Evolutionary conservation across 2,888 invertebrate species (phyloP), one percentile per base, ranked within the genome.

Genomic region (Exephanes ischioxanthus): DNA sequence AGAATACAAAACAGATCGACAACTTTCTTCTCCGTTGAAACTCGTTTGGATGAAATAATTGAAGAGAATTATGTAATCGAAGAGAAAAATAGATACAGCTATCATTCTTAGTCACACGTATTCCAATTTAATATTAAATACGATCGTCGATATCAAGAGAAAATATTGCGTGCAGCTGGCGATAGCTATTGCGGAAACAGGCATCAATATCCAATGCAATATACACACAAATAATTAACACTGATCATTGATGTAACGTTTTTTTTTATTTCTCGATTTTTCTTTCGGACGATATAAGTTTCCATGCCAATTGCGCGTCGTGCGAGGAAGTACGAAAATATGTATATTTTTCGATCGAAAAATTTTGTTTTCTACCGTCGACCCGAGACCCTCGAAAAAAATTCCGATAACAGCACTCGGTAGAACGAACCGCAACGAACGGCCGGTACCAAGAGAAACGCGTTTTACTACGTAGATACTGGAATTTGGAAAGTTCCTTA

Each of bases 141-240:
- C 30, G 63, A 37, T 72, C 66, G 55, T 80, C 26, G 75, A 76
- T 71, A 76, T 80, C 55, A 58, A 68, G 70, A 71, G 63, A 80
- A 86, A 85, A 85, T 66, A 86, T 81, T 89, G 87, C 91, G 91
- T 91, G 91, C 91, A 90, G 78, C 88, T 89, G 88, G 85, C 88
- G 86, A 67, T 88, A 90, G 89, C 88, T 90, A 85, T 89, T 80
- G 87, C 87, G 86, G 87, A 77, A 89, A 89, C 90, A 91, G 90
- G 89, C 90, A 91, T 84, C 85, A 79, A 89, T 88, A 90, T 86
- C 81, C 85, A 89, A 90, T 90, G 88, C 89, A 89, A 89, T 86
- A 88, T 87, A 90, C 88, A 90, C 85, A 90, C 88, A 88, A 83
- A 89, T 84, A 83, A 80, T 82, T 72, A 86, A 83, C 85, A 86